Conservation (phyloP, 1,140 invertebrate genomes). For the Carposina sasakii region DNA sequence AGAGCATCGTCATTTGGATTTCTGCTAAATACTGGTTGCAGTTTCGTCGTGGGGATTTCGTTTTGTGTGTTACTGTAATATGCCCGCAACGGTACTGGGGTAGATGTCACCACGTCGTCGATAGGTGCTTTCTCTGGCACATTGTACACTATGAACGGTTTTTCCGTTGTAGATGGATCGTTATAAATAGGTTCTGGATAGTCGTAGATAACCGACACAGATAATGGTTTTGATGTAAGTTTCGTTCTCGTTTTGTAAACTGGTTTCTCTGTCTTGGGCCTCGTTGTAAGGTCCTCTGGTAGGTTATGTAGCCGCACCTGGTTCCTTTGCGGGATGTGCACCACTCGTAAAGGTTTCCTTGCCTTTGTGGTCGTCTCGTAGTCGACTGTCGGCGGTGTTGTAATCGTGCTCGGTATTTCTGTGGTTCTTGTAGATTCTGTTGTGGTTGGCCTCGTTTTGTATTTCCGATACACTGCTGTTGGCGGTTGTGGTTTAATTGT, state of each 20-base stretch:
- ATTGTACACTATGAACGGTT: slow-evolving; percentile 68
- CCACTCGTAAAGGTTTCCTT: slow-evolving; percentile 45
- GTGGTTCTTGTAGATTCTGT: slow-evolving; percentile 58
- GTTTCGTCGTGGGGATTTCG: slow-evolving; percentile 68
- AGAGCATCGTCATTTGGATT: slow-evolving; percentile 66
- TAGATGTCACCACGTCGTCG: slow-evolving; percentile 66
- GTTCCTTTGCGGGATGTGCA: slow-evolving; percentile 43
- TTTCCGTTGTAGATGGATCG: slow-evolving; percentile 53
- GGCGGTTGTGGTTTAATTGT: slow-evolving; percentile 33
- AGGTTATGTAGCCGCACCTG: slow-evolving; percentile 51
- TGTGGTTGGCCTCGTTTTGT: slow-evolving; percentile 57
- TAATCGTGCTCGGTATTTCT: slow-evolving; percentile 50
- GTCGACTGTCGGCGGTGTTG: slow-evolving; percentile 47
- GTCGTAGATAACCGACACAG: slow-evolving; percentile 61
- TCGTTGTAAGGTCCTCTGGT: slow-evolving; percentile 45
- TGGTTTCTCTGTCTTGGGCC: slow-evolving; percentile 60
- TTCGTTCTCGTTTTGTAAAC: slow-evolving; percentile 60
- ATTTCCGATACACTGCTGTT: slow-evolving; percentile 46
- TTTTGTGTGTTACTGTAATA: slow-evolving; percentile 75
- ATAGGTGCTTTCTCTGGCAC: slow-evolving; percentile 53
- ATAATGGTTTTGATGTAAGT: slow-evolving; percentile 64
- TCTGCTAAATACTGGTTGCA: slow-evolving; percentile 62
- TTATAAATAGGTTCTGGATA: slow-evolving; percentile 56
- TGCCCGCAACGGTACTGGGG: slow-evolving; percentile 73
- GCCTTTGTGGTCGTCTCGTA: slow-evolving; percentile 45